phyloP scores from a whole-genome alignment of 2,797 vertebrate genomes.

The Morelia viridis region DNA sequence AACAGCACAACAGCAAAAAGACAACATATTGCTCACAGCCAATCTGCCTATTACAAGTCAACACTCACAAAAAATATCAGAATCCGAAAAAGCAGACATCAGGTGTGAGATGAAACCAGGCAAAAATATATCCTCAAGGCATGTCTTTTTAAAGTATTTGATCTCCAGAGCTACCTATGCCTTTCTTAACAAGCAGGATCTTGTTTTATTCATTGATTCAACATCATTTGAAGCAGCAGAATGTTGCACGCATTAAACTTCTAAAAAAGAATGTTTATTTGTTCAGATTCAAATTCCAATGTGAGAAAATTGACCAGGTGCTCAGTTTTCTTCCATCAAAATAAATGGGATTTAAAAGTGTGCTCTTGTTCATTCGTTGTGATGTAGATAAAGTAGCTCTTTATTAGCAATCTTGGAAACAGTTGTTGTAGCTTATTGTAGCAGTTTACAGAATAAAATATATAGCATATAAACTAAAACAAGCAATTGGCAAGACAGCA shows the following conservation, averaged over 20 bases:
- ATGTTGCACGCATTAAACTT: conserved; percentile 11
- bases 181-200: conserved; percentile 23
- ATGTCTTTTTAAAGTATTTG: not conserved
- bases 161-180: conserved; percentile 7
- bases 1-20: conserved; percentile 20
- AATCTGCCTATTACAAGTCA: not conserved
- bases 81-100: not conserved
- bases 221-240: not conserved
- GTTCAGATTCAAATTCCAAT: not conserved
- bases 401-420: not conserved
- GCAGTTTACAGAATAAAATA: not conserved
- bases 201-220: conserved; percentile 29
- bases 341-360: not conserved
- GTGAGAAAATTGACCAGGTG: not conserved
- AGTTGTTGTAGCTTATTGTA: not conserved
- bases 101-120: not conserved
- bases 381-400: not conserved
- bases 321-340: not conserved
- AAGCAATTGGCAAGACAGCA: not conserved
- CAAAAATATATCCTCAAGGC: not conserved
- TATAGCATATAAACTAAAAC: not conserved
- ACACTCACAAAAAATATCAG: not conserved
- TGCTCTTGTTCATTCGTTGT: not conserved
- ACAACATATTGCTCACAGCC: not conserved
- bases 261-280: conserved; percentile 11